Evolutionary conservation across 1,140 invertebrate species (phyloP).

Genomic region (Proctacanthus coquilletti): DNA sequence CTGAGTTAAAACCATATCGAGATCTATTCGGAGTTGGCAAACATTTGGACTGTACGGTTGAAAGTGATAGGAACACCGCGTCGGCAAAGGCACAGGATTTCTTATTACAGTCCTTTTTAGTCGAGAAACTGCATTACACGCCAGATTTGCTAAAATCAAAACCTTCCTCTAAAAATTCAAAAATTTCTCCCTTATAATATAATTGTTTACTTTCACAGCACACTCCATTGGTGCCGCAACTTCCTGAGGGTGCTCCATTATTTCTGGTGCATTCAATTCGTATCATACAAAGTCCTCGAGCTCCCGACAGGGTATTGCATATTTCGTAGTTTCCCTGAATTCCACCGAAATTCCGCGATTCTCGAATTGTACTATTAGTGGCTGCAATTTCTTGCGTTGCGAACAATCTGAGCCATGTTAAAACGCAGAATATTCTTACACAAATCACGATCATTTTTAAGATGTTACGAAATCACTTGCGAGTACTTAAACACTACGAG

Average conservation of each 20-base stretch:
- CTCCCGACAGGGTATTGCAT: conserved; percentile 27
- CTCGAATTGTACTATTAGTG: no score
- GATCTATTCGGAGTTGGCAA: conserved; percentile 57
- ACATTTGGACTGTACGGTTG: conserved; percentile 31
- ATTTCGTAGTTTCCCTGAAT: no score
- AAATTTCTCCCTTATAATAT: no score
- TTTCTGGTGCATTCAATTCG: conserved; percentile 41
- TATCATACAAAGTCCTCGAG: conserved; percentile 49
- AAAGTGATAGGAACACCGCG: conserved; percentile 17
- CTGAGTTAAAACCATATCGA: conserved; percentile 51
- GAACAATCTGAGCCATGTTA: no score
- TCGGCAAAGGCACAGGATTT: conserved; percentile 12
- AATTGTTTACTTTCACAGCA: conserved; percentile 49
- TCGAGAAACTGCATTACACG: conserved; percentile 11
- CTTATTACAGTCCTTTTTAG: conserved; percentile 17
- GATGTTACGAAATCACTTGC: no score
- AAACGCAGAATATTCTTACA: no score
- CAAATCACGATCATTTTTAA: no score
- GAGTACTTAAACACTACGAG: no score
- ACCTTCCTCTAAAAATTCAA: no score
- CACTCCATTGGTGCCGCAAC: conserved; percentile 43
- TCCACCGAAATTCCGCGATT: no score
- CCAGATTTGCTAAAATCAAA: conserved; percentile 10
- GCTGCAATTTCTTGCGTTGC: no score
- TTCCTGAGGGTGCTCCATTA: conserved; percentile 40